A percentile compares a stretch with the other conserved stretches of the same genome.
Conservation (phyloP, 2,113 vertebrate species). For the Sander vitreus region DNA sequence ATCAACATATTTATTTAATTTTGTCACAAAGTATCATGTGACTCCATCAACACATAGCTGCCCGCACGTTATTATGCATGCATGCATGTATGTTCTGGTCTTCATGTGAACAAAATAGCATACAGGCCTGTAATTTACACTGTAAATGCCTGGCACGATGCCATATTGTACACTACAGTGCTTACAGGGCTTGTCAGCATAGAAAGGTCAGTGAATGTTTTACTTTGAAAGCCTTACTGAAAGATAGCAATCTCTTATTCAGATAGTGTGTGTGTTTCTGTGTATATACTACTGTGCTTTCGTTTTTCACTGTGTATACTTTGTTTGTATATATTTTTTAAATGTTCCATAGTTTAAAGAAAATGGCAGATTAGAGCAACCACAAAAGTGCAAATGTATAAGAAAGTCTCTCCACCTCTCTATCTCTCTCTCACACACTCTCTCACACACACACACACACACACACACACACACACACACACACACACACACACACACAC, state of each 20-base stretch:
- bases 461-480: background rate
- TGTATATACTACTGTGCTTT: background rate
- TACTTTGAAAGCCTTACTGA: conserved; percentile 12
- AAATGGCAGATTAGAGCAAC: background rate
- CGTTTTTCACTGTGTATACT: background rate
- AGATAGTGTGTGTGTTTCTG: background rate
- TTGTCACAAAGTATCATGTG: background rate
- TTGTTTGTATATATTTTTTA: background rate
- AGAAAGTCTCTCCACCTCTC: background rate
- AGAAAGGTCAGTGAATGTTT: conserved; percentile 27
- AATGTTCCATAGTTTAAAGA: background rate
- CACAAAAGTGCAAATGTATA: background rate
- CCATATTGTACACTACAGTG: background rate
- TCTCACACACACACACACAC: background rate
- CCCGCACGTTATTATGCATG: background rate
- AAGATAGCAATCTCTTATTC: background rate
- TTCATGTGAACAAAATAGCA: conserved; percentile 1
- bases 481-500: too few relatives aligned
- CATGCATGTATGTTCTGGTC: background rate
- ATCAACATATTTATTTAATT: background rate
- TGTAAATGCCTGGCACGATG: background rate
- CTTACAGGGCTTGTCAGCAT: background rate
- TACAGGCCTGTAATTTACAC: background rate
- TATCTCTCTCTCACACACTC: background rate
- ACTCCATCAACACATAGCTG: background rate